Percentiles rank a stretch among this genome's conserved stretches.
Conservation (phyloP, 2,797 vertebrate species). For the Anabacerthia variegaticeps region DNA sequence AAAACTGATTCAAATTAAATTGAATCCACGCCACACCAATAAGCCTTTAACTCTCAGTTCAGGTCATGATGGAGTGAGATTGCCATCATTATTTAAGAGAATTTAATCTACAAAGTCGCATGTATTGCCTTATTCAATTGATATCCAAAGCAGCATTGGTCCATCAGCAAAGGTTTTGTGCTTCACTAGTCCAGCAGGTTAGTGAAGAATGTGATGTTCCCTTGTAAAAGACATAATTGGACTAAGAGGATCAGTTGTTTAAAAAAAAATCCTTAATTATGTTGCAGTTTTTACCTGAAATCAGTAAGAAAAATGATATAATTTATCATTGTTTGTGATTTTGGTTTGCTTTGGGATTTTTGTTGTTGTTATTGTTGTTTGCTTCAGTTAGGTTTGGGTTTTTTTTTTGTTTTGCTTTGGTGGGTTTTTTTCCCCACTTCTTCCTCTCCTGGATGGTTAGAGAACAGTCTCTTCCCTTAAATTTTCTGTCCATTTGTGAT, state of each 20-base stretch:
- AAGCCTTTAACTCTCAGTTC: neutral
- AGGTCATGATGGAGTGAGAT: neutral
- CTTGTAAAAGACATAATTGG: neutral
- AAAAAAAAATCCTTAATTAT: neutral
- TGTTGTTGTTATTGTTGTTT: neutral
- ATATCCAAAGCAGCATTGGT: neutral
- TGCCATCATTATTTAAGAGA: neutral
- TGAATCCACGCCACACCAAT: neutral
- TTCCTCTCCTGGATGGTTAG: neutral
- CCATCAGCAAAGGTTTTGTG: neutral
- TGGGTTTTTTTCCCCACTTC: fast-evolving
- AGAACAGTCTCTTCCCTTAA: neutral
- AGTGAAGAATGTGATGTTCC: neutral
- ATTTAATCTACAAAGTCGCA: neutral
- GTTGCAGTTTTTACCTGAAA: neutral
- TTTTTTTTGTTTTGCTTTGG: neutral
- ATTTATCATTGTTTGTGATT: neutral
- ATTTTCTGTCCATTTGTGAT: neutral
- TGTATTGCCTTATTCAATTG: neutral
- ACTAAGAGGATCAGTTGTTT: neutral
- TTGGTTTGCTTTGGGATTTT: neutral
- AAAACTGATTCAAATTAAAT: neutral
- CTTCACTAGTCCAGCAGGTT: neutral
- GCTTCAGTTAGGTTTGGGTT: neutral
- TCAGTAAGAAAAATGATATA: neutral